These are phyloP conservation scores for Upupa epops DNA, from an alignment of 2,113 vertebrate species.

Conservation along the genomic window DNA sequence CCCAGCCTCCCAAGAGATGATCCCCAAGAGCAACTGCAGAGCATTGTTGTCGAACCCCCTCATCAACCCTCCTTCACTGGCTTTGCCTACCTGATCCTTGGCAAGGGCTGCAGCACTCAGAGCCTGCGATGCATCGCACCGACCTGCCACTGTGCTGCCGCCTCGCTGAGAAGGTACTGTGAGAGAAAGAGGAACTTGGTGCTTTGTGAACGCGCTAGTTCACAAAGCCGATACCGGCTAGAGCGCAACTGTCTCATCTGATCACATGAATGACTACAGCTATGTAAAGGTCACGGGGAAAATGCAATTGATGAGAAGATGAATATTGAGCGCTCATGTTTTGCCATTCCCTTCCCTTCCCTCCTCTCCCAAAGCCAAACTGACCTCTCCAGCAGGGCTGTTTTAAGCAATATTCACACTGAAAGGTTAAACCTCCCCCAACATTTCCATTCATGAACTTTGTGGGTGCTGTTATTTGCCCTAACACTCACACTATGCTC, in stretches of 20 bases:
- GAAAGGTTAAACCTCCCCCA: neutral
- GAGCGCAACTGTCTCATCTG: neutral
- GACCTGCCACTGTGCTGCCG: neutral
- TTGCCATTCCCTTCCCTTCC: neutral
- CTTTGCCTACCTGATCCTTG: neutral
- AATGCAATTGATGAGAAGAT: neutral
- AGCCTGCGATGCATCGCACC: rapidly evolving
- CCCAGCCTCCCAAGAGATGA: neutral
- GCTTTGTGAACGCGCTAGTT: neutral
- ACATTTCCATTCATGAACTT: neutral
- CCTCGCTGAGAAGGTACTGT: rapidly evolving
- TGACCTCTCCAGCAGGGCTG: neutral
- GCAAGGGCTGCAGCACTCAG: neutral
- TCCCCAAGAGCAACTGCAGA: neutral
- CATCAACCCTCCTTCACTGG: neutral
- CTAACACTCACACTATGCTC: neutral
- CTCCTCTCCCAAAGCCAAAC: neutral
- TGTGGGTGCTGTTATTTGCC: neutral
- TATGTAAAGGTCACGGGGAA: neutral
- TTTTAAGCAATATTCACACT: neutral
- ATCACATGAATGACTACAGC: neutral
- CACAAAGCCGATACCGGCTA: neutral
- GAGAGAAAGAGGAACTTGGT: neutral
- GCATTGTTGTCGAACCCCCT: rapidly evolving
- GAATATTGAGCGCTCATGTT: neutral